Base-by-base conservation (phyloP, 2,797 vertebrate species). In the Crotalus adamanteus region DNA sequence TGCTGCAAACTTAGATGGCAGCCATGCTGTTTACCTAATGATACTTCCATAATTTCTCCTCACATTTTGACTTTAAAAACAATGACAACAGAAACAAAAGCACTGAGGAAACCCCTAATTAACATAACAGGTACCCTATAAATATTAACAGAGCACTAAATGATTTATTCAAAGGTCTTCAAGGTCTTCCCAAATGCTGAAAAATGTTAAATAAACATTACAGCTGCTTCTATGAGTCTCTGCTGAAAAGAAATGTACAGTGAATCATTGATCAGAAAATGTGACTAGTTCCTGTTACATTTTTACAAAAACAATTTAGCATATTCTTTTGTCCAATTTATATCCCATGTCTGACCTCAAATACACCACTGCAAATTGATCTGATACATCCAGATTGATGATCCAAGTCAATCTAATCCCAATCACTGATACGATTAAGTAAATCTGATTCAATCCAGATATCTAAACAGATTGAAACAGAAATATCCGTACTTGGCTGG, bases 141-240 rank as follows among this genome's bases (percentile, higher is more conserved):
- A 90, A 90, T 93, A 93, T 90, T 93, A 93, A 90, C 85, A 87
- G 6, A 55, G 20, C n/a, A 7, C 55, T 90, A 90, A 90, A 93
- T 93, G 83, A 90, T 93, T 90, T 59, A 90, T 93, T 85, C 85
- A 53, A 56, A 93, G 31, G 85, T 85, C 55, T 63, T 93, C 63
- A 57, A 87, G 61, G 92, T 59, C 55, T 73, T 87, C 25, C 13
- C 8, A 87, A 73, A 90, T 90, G 20, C 56, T 57, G 31, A 25
- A 14, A 90, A 87, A 42, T 47, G 51, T 93, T 87, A 87, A 63
- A 87, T 90, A 87, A 93, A 90, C 85, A 87, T 73, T 28, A 60
- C 37, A 87, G 61, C 7, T 78, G 85, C 12, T 90, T 87, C 63
- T 14, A 90, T 47, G 56, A 60, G 13, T 12, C n/a, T 86, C 60